These are phyloP conservation scores for Sialia sialis DNA, from an alignment of 2,113 vertebrate species.

Conservation along the genomic window DNA sequence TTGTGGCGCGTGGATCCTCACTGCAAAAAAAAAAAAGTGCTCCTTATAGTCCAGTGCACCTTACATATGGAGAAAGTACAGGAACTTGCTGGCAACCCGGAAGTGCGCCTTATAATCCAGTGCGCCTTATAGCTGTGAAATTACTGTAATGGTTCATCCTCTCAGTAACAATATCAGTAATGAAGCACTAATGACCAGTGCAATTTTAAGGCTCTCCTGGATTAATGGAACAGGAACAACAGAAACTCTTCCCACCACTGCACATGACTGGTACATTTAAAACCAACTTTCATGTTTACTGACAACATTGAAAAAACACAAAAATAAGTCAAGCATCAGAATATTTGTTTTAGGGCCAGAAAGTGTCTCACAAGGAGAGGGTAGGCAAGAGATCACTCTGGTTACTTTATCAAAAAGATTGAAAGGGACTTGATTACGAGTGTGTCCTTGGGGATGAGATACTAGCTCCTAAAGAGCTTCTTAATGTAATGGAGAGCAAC, in stretches of 20 bases:
- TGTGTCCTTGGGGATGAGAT: neutral
- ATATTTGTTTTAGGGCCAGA: neutral
- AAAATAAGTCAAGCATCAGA: neutral
- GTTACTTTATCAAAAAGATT: neutral
- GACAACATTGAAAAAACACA: too few relatives aligned
- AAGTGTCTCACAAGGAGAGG: neutral
- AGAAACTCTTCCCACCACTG: neutral
- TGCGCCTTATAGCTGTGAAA: too few relatives aligned
- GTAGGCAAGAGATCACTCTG: neutral
- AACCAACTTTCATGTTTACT: neutral
- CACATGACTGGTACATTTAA: neutral
- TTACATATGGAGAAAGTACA: too few relatives aligned
- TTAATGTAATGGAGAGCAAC: neutral
- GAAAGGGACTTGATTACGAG: conserved; percentile 2
- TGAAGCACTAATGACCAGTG: neutral
- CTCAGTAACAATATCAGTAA: neutral
- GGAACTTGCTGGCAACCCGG: too few relatives aligned
- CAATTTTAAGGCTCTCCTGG: neutral
- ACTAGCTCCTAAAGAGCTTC: neutral
- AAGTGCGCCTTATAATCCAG: too few relatives aligned
- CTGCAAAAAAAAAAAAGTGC: too few relatives aligned
- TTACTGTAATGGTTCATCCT: neutral
- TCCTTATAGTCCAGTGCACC: too few relatives aligned
- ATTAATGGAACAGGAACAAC: neutral
- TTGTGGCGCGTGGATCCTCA: too few relatives aligned